Base-by-base conservation (phyloP, 1,140 invertebrate species). In the Papilio aristodemus region DNA sequence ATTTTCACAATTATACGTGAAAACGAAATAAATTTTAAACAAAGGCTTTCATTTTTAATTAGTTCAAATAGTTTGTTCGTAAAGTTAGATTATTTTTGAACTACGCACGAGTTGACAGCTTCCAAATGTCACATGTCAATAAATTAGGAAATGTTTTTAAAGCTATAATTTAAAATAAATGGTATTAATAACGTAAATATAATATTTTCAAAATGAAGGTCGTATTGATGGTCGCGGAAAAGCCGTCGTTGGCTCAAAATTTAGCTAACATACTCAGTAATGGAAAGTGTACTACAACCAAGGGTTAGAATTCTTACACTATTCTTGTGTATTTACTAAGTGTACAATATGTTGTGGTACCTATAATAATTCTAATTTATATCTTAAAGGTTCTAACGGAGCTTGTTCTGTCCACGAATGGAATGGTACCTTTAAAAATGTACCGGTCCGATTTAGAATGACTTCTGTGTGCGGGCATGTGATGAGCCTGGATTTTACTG, bases 381-480 rank as follows among this genome's bases (percentile, higher is more conserved):
- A 67, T 67, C 75, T 67, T 71, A 4, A 92, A 97, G 96, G 95
- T 66, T 95, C 95, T 19, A 98, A 98, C 92, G 95, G 95, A 50
- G 96, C 97, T 14, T 99, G 98, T 91, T 95, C 96, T 11, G 94
- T 99, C 0, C 97, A 99, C 81, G 98, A 99, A 90, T 99, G 97
- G 96, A 94, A 92, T 68, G 98, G 97, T 0, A 93, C 91, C 4
- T 99, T 99, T 84, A 93, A 92, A 69, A 94, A 94, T 67, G 94
- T 96, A 77, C 90, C 87, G 3, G 95, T 96, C 1, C 93, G 92
- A 62, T 99, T 97, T 84, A 97, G 97, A 92, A 99, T 99, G 97
- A 99, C 98, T 5, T 99, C 97, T 3, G 99, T 99, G 0, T 99
- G 98, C 91, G 99, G 99, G 5, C 99, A 99, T 93, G 98, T 99